Percentiles rank a stretch among this genome's conserved stretches.
Evolutionary conservation across 2,113 vertebrate species (phyloP).

Genomic region (Talpa occidentalis): DNA sequence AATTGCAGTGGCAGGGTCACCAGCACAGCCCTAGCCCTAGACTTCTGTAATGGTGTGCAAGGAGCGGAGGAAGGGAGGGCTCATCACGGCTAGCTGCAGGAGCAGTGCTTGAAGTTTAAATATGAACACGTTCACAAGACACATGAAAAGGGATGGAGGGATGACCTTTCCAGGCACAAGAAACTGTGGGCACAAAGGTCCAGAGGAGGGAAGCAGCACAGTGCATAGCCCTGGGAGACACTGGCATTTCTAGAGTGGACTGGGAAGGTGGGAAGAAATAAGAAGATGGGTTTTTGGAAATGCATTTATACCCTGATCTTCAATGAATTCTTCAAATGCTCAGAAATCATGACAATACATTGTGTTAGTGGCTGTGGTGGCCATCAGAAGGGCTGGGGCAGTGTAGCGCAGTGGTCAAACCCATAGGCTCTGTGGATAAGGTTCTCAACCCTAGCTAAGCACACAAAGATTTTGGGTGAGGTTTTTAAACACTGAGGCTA

Average conservation of each 20-base stretch:
- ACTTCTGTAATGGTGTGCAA: accelerated
- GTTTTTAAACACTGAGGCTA: not conserved
- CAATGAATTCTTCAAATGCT: not conserved
- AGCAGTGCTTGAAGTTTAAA: not conserved
- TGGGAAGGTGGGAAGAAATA: not conserved
- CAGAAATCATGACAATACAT: accelerated
- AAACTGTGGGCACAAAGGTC: not conserved
- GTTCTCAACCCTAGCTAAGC: too few species aligned
- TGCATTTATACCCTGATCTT: not conserved
- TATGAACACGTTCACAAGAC: not conserved
- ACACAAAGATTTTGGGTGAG: too few species aligned
- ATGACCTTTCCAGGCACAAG: not conserved
- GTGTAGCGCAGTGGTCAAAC: not conserved
- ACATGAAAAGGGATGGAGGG: not conserved
- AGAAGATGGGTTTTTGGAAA: not conserved
- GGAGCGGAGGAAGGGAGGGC: not conserved
- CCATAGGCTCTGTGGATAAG: not conserved
- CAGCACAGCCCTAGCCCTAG: not conserved
- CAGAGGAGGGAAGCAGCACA: too few species aligned
- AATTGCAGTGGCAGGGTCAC: not conserved
- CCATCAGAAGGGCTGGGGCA: not conserved
- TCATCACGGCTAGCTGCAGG: accelerated
- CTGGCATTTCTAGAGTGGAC: not conserved
- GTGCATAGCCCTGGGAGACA: not conserved
- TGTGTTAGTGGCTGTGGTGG: too few species aligned